Percentiles rank a stretch among this genome's conserved stretches.
Evolutionary conservation across 2,888 invertebrate genomes (phyloP).

Genomic region (Diarsia mendica): DNA sequence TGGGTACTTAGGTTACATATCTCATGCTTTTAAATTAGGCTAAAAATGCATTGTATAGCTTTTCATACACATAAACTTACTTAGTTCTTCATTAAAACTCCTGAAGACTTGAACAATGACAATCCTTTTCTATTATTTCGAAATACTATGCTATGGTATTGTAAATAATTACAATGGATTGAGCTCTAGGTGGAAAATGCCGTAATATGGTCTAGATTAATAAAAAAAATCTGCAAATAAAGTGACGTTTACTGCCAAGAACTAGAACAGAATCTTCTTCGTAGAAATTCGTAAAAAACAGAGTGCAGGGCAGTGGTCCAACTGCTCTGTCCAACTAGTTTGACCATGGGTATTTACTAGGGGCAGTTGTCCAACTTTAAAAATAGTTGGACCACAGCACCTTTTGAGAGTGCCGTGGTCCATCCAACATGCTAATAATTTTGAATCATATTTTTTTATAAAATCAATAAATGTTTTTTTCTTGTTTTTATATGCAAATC

Average conservation of each 20-base stretch:
- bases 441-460: neutral
- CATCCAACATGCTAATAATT: neutral
- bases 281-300: too few relatives aligned
- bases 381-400: too few relatives aligned
- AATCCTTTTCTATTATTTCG: constrained; percentile 34
- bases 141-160: constrained; percentile 22
- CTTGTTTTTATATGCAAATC: constrained; percentile 9
- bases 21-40: neutral
- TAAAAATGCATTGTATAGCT: constrained; percentile 35
- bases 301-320: too few relatives aligned
- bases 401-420: too few relatives aligned
- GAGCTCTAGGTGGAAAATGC: neutral
- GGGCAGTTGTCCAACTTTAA: too few relatives aligned
- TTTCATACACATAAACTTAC: constrained; percentile 11
- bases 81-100: constrained; percentile 45
- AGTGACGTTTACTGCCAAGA: neutral
- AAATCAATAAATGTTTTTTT: neutral
- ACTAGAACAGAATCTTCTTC: too few relatives aligned
- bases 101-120: constrained; percentile 35
- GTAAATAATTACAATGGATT: constrained; percentile 12
- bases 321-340: too few relatives aligned
- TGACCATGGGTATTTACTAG: too few relatives aligned
- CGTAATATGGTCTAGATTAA: neutral
- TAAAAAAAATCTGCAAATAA: neutral
- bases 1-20: neutral